A percentile compares a stretch with the other conserved stretches of the same genome.
Conservation (phyloP, 2,888 invertebrate genomes). For the Hypomecis atomaria region DNA sequence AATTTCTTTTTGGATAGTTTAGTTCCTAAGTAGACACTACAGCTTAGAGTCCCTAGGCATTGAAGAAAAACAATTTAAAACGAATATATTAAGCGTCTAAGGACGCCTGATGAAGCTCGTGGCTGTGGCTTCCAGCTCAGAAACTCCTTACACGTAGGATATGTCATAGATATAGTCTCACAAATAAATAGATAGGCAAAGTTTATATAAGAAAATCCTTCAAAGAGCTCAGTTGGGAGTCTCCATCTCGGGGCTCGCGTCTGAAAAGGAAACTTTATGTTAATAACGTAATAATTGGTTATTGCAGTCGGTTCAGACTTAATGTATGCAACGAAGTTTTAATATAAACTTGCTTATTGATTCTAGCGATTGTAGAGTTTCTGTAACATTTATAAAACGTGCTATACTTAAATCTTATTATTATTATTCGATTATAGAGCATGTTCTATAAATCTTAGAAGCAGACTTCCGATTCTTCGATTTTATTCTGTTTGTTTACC, state of each 20-base stretch:
- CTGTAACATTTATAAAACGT: too few relatives aligned
- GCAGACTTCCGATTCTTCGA: too few relatives aligned
- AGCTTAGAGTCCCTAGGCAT: too few relatives aligned
- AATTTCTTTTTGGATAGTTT: too few relatives aligned
- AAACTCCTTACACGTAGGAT: slow-evolving; percentile 58
- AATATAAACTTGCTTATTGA: too few relatives aligned
- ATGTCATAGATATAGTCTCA: slow-evolving; percentile 55
- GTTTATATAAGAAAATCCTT: slow-evolving; percentile 1
- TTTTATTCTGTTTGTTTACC: too few relatives aligned
- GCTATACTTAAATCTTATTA: too few relatives aligned
- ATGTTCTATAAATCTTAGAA: too few relatives aligned
- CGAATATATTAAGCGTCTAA: background rate
- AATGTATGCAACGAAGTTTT: background rate
- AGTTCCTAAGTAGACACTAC: too few relatives aligned
- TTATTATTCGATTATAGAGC: too few relatives aligned
- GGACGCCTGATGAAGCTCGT: background rate
- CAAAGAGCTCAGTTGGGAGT: slow-evolving; percentile 47
- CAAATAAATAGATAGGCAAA: slow-evolving; percentile 27
- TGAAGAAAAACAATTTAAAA: background rate
- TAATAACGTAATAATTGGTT: background rate
- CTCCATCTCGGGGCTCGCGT: slow-evolving; percentile 61
- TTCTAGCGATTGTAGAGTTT: too few relatives aligned
- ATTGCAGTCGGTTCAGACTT: background rate
- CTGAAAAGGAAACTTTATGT: slow-evolving; percentile 55
- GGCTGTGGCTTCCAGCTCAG: slow-evolving; percentile 49